phyloP scores from a whole-genome alignment of 2,797 vertebrate species.

The Chromobotia macracanthus region DNA sequence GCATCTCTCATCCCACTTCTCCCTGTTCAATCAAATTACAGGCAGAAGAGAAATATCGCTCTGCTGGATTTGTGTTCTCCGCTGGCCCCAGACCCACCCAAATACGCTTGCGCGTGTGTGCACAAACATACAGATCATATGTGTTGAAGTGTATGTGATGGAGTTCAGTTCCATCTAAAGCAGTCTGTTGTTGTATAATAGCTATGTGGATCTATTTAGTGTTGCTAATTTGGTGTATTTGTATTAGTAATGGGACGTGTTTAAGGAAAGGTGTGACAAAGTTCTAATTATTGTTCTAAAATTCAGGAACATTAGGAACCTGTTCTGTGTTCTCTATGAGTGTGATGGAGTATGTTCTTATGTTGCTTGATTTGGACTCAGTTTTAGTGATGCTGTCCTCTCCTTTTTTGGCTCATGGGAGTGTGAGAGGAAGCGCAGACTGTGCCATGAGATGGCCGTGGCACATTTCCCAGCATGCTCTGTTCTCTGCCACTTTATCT shows the following conservation, averaged over 20 bases:
- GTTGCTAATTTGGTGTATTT: no score
- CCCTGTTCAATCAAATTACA: constrained; percentile 91
- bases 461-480: constrained; percentile 78
- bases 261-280: no score
- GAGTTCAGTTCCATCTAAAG: constrained; percentile 14
- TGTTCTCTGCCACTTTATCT: constrained; percentile 58
- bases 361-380: constrained; percentile 56
- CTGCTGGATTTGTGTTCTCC: constrained; percentile 86
- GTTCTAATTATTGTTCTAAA: neutral
- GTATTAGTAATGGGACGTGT: no score
- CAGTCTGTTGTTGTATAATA: no score
- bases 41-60: constrained; percentile 81
- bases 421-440: constrained; percentile 77
- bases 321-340: no score
- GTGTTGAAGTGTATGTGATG: constrained; percentile 61
- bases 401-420: constrained; percentile 76
- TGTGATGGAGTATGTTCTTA: constrained; percentile 7
- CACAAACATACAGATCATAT: constrained; percentile 54
- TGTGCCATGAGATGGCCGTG: constrained; percentile 78
- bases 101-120: constrained; percentile 44
- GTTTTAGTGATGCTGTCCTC: constrained; percentile 50
- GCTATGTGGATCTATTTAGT: no score
- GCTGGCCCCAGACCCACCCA: constrained; percentile 59
- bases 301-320: neutral
- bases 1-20: constrained; percentile 86